A percentile compares a stretch with the other conserved stretches of the same genome.
phyloP scores from a whole-genome alignment of 2,113 vertebrate species.

The Forbesichthys papilliferus region DNA sequence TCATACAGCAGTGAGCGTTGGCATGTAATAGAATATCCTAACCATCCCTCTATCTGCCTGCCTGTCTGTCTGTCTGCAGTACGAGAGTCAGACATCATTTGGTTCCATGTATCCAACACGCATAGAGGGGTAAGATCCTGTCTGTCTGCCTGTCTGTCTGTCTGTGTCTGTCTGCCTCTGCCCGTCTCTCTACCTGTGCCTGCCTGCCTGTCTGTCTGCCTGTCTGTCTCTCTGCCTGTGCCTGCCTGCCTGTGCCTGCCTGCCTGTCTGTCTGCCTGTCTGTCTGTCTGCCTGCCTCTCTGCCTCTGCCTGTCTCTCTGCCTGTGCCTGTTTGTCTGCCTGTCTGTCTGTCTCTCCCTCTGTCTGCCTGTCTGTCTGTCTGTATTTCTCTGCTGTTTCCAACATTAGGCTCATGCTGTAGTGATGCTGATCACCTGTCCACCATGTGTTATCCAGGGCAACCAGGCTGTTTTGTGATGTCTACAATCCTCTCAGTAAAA shows the following conservation, averaged over 20 bases:
- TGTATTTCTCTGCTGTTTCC: slow-evolving; percentile 1
- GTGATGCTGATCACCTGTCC: no score
- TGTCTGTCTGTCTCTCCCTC: background rate
- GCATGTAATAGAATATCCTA: background rate
- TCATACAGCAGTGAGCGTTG: no score
- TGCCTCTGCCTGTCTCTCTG: slow-evolving; percentile 47
- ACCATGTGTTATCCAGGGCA: slow-evolving; percentile 58
- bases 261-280: background rate
- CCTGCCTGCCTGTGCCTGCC: background rate
- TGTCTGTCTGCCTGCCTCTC: background rate
- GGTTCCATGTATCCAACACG: slow-evolving; percentile 93
- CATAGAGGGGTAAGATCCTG: slow-evolving; percentile 86
- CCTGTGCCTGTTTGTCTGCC: slow-evolving; percentile 79
- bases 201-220: background rate
- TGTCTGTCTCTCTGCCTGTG: background rate
- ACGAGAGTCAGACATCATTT: slow-evolving; percentile 91
- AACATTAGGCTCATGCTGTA: no score
- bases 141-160: background rate
- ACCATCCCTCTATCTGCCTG: background rate
- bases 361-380: background rate
- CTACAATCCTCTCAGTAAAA: slow-evolving; percentile 90
- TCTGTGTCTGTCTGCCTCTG: background rate
- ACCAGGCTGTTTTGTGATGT: slow-evolving; percentile 85
- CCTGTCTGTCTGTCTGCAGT: slow-evolving; percentile 68
- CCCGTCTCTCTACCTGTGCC: background rate